Conservation (phyloP, 2,888 invertebrate species). For the Cantharis rufa region DNA sequence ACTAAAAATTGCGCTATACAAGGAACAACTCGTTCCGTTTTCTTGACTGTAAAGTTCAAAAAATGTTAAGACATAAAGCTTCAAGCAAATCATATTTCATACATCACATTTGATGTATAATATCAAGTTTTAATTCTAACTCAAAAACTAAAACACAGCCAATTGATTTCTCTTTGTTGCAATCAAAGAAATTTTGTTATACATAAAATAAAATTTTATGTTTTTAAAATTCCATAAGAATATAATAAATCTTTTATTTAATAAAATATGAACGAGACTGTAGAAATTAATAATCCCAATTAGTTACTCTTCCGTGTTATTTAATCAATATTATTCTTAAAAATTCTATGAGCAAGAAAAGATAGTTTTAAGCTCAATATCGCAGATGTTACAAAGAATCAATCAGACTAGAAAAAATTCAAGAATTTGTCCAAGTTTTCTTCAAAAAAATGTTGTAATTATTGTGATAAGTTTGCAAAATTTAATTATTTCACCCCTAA, state of each 20-base stretch:
- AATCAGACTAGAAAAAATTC: not conserved
- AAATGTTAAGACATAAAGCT: not conserved
- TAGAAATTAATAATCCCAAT: not conserved
- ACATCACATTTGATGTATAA: not conserved
- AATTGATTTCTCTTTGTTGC: not conserved
- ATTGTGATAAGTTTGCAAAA: not conserved
- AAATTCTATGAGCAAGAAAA: not conserved
- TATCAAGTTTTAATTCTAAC: not conserved
- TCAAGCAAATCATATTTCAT: not conserved
- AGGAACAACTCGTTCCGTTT: not conserved
- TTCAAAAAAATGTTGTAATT: not conserved
- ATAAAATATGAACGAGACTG: no score
- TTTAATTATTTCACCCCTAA: not conserved
- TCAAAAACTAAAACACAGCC: not conserved
- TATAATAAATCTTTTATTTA: no score
- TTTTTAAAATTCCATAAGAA: not conserved
- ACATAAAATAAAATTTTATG: not conserved
- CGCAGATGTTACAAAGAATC: not conserved
- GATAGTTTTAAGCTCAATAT: not conserved
- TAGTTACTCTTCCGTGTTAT: not conserved
- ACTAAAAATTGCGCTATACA: not conserved
- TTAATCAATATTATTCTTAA: not conserved
- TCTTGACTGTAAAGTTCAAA: not conserved
- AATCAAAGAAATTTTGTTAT: not conserved
- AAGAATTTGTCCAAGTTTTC: not conserved